Base-by-base conservation (phyloP, 92 coral and sea anemone species). In the Porites lobata region DNA sequence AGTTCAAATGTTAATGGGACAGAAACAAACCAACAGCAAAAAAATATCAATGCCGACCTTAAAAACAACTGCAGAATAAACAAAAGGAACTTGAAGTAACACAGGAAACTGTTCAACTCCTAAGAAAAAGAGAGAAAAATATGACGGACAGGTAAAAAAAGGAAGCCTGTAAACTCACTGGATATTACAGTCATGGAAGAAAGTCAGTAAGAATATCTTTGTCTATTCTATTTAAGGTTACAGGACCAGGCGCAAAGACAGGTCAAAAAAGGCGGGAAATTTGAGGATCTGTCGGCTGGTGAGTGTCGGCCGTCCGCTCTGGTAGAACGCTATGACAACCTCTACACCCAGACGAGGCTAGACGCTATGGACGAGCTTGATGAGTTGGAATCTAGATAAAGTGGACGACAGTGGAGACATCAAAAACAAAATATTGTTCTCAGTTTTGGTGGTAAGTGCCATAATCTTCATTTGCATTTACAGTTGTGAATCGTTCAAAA, bases 191-290 rank as follows among this genome's bases (percentile, higher is more conserved):
- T 1, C 4, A 61, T 17, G 14, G 7, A 61, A 9, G 9, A 12
- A 54, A 12, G 12, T 2, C 12, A 54, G 12, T 8, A 6, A 53
- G 12, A 61, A 61, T 61, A 1, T 61, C 65, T 6, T n/a, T n/a
- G n/a, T n/a, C n/a, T n/a, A n/a, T n/a, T n/a, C n/a, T n/a, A n/a
- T n/a, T n/a, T n/a, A n/a, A n/a, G n/a, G n/a, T n/a, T 6, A 43
- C 96, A 95, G 24, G 98, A 96, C 80, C 98, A 97, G 85, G 99
- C 99, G n/a, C 91, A 94, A 61, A 86, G 95, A 67, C 96, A 97
- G 85, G 84, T 97, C 18, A 90, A 84, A 89, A 94, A 90, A 72
- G 95, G 99, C 73, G 98, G 96, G 81, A 97, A 94, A 86, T 97
- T 94, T 68, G 98, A 95, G 76, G 95, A 95, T 85, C 80, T 95